Evolutionary conservation across 2,888 invertebrate genomes (phyloP).

Genomic region (Platycheirus albimanus): DNA sequence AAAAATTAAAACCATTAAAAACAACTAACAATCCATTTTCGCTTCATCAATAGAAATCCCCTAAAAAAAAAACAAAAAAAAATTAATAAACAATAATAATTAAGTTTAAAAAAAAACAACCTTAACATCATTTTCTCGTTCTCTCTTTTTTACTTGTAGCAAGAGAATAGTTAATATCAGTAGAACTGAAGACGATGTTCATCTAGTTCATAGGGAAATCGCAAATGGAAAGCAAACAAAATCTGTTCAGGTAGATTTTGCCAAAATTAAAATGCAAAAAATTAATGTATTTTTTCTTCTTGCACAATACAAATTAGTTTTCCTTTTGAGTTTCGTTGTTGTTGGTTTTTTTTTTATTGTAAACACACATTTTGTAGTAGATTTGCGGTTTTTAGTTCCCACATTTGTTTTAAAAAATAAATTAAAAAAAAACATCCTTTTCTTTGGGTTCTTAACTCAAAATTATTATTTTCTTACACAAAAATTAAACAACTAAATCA

Average conservation of each 20-base stretch:
- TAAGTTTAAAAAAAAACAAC: constrained; percentile 37
- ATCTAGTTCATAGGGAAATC: constrained; percentile 89
- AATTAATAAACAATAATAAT: constrained; percentile 28
- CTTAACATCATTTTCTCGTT: constrained; percentile 71
- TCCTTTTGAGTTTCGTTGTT: constrained; percentile 58
- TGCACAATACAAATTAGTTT: constrained; percentile 71
- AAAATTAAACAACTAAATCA: constrained; percentile 2
- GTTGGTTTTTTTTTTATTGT: constrained; percentile 33
- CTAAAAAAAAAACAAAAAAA: constrained; percentile 25
- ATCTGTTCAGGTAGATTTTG: constrained; percentile 87
- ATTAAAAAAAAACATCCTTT: constrained; percentile 42
- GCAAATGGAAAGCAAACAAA: constrained; percentile 88
- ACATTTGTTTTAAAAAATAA: constrained; percentile 11
- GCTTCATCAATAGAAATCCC: constrained; percentile 48
- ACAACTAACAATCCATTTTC: constrained; percentile 50
- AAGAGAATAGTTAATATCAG: constrained; percentile 89
- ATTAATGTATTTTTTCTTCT: constrained; percentile 44
- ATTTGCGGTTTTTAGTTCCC: constrained; percentile 53
- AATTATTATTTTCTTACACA: no score
- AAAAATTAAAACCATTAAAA: neutral
- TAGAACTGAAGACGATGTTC: constrained; percentile 89
- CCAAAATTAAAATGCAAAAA: constrained; percentile 41
- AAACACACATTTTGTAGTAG: constrained; percentile 44
- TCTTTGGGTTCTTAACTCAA: no score
- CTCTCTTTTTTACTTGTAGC: constrained; percentile 84